These are phyloP conservation scores for Epinephelus lanceolatus DNA, from an alignment of 2,113 vertebrate genomes.

Conservation along the genomic window DNA sequence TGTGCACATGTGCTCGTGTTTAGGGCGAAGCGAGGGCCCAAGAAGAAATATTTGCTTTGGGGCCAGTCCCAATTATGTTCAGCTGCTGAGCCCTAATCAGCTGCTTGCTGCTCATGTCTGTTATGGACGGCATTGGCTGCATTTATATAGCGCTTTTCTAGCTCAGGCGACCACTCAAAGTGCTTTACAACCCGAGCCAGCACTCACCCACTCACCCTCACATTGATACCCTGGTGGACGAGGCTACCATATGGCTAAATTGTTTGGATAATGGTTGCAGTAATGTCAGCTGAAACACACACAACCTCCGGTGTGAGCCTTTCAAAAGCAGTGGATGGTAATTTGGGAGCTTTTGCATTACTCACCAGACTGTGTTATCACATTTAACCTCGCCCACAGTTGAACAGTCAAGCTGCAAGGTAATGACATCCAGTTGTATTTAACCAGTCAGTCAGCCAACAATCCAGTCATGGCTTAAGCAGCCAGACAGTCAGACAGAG, in stretches of 20 bases:
- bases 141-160: no score
- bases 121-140: not conserved
- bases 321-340: slow-evolving; percentile 6
- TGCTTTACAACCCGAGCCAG: no score
- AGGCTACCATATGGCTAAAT: not conserved
- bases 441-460: slow-evolving; percentile 33
- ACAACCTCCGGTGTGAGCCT: not conserved
- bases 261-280: not conserved
- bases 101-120: not conserved
- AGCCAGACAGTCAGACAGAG: slow-evolving; percentile 22
- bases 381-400: slow-evolving; percentile 30
- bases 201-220: no score
- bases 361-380: slow-evolving; percentile 14
- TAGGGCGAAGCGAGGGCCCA: not conserved
- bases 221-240: no score
- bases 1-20: not conserved
- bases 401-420: slow-evolving; percentile 39
- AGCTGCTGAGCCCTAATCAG: not conserved
- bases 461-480: slow-evolving; percentile 14
- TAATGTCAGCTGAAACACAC: slow-evolving; percentile 18
- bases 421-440: slow-evolving; percentile 47
- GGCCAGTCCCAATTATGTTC: no score
- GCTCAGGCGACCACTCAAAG: no score
- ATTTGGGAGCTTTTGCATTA: slow-evolving; percentile 11
- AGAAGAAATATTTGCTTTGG: not conserved